Percentiles rank a stretch among this genome's conserved stretches.
These are phyloP conservation scores for Rhinella marina DNA, from an alignment of 2,797 vertebrate genomes.

Conservation along the genomic window DNA sequence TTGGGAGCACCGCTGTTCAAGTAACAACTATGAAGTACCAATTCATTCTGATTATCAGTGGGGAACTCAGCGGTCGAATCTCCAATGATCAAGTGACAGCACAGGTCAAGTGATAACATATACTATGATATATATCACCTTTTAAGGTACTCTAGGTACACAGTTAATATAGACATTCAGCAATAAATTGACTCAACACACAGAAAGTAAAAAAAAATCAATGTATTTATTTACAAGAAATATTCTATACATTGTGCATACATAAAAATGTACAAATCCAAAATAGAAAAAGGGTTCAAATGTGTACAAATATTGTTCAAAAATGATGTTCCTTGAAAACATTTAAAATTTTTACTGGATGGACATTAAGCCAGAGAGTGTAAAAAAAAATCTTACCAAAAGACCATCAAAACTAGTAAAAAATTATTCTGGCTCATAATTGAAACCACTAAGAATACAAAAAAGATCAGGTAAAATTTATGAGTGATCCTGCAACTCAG, in stretches of 20 bases:
- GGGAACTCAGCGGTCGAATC: too few species aligned
- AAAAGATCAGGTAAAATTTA: slow-evolving; percentile 62
- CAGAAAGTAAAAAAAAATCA: slow-evolving; percentile 71
- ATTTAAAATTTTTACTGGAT: slow-evolving; percentile 71
- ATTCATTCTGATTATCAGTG: too few species aligned
- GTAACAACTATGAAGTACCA: too few species aligned
- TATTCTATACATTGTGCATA: slow-evolving; percentile 80
- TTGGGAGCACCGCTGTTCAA: too few species aligned
- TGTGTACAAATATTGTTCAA: slow-evolving; percentile 82
- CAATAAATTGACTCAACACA: slow-evolving; percentile 46
- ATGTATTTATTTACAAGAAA: slow-evolving; percentile 82
- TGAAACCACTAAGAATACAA: slow-evolving; percentile 68
- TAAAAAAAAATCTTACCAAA: slow-evolving; percentile 78
- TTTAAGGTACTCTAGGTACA: too few species aligned
- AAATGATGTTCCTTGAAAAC: slow-evolving; percentile 79
- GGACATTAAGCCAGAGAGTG: slow-evolving; percentile 74
- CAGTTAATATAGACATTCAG: neutral
- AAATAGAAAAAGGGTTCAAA: slow-evolving; percentile 84
- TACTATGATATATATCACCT: too few species aligned
- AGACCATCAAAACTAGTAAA: slow-evolving; percentile 78
- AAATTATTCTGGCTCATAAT: slow-evolving; percentile 75
- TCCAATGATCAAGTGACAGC: too few species aligned
- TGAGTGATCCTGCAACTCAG: slow-evolving; percentile 66
- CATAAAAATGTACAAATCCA: slow-evolving; percentile 84
- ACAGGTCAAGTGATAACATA: too few species aligned